Conservation (phyloP, 2,888 invertebrate genomes). For the Lydus trimaculatus region DNA sequence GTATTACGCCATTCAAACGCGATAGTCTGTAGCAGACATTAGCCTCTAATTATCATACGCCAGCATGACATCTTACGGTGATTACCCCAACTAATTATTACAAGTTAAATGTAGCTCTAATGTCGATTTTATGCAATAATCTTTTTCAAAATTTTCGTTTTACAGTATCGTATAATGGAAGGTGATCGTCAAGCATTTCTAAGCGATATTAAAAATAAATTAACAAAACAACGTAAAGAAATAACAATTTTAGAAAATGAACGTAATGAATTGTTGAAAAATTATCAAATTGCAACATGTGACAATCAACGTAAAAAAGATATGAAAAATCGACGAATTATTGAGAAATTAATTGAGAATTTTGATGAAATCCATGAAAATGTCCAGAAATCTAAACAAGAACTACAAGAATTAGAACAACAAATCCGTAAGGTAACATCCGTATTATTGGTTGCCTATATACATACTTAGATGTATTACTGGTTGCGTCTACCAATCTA, state of each 20-base stretch:
- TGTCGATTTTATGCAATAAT: background rate
- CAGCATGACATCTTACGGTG: background rate
- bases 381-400: conserved; percentile 55
- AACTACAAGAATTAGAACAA: conserved; percentile 62
- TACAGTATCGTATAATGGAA: conserved; percentile 81
- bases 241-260: conserved; percentile 69
- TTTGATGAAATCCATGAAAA: conserved; percentile 62
- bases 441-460: too few relatives aligned
- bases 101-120: background rate
- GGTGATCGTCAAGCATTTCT: conserved; percentile 75
- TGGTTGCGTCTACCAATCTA: too few relatives aligned
- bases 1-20: too few relatives aligned
- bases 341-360: conserved; percentile 65
- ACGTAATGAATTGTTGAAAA: conserved; percentile 69
- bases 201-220: conserved; percentile 72
- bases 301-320: conserved; percentile 66
- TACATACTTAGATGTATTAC: too few relatives aligned
- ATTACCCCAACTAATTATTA: background rate
- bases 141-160: too few relatives aligned
- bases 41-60: too few relatives aligned
- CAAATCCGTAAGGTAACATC: conserved; percentile 61
- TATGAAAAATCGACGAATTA: conserved; percentile 62
- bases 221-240: conserved; percentile 70
- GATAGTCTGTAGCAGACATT: too few relatives aligned
- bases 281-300: conserved; percentile 68